Base-by-base conservation (phyloP, 2,888 invertebrate genomes). In the Brachycybe producta region DNA sequence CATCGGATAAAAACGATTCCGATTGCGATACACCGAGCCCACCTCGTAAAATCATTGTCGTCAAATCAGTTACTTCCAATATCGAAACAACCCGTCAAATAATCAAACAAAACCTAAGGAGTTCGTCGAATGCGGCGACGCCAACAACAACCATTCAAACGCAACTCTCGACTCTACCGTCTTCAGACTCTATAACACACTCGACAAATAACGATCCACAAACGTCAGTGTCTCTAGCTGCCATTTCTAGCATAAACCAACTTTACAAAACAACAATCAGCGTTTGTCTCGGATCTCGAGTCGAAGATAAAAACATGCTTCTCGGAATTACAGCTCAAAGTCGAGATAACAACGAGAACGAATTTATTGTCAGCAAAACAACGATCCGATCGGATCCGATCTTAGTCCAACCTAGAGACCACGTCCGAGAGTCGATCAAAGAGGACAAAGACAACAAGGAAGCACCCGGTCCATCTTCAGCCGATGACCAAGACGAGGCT, bases 181-280 rank as follows among this genome's bases (percentile, higher is more conserved):
- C n/a, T n/a, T n/a, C n/a, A n/a, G n/a, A n/a, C n/a, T n/a, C n/a
- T n/a, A n/a, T n/a, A n/a, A n/a, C n/a, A n/a, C n/a, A n/a, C n/a
- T n/a, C n/a, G n/a, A n/a, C n/a, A n/a, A n/a, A n/a, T n/a, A n/a
- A n/a, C n/a, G n/a, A n/a, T n/a, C n/a, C 77, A 85, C 72, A 85
- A 85, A 40, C 77, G 84, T 61, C 79, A 80, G 59, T 88, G 87
- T 69, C 88, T 87, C 5, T 85, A 86, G 60, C 87, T 87, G 69
- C 74, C 75, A 35, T 77, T 76, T 60, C 67, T 75, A 32, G 70
- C 70, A 40, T 32, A 23, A 49, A 27, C 17, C 23, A 26, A 21
- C 8, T 49, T 4, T 49, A 49, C 27, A 39, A 49, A 3, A 49
- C 23, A n/a, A 41, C 49, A 19, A n/a, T 49, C 23, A 28, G 30